These are phyloP conservation scores for Laterallus jamaicensis DNA, from an alignment of 2,113 vertebrate species.

Conservation along the genomic window DNA sequence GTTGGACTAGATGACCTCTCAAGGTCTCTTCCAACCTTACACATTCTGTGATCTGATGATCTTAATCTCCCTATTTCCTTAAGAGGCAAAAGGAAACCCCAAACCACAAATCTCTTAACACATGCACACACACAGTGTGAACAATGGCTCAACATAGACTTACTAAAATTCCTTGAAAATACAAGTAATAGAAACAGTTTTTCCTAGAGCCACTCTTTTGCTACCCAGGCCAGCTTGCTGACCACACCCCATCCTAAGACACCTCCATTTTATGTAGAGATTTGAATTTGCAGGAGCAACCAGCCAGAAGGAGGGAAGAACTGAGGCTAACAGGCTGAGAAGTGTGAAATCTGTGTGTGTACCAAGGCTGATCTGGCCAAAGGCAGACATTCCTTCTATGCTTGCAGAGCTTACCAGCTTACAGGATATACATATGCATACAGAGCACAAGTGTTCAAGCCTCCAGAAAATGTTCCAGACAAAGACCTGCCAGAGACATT, in stretches of 20 bases:
- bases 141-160: neutral
- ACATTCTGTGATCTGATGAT: neutral
- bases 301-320: neutral
- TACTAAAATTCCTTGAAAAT: neutral
- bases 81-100: neutral
- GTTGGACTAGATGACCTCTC: too few relatives aligned
- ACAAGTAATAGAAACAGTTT: neutral
- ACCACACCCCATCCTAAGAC: neutral
- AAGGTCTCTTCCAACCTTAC: too few relatives aligned
- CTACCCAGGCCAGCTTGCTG: neutral
- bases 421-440: slow-evolving; percentile 62
- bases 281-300: slow-evolving; percentile 3
- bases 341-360: slow-evolving; percentile 34
- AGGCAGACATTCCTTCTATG: slow-evolving; percentile 44
- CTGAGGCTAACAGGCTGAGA: neutral
- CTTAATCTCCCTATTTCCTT: neutral
- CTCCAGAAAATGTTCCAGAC: slow-evolving; percentile 66
- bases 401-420: slow-evolving; percentile 48
- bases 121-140: neutral
- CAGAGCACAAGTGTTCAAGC: slow-evolving; percentile 34
- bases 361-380: slow-evolving; percentile 32
- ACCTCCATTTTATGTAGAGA: neutral
- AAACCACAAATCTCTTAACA: neutral
- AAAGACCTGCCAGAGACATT: slow-evolving; percentile 72
- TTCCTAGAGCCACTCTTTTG: neutral